Evolutionary conservation across 1,140 invertebrate species (phyloP).

Genomic region (Acromyrmex heyeri): DNA sequence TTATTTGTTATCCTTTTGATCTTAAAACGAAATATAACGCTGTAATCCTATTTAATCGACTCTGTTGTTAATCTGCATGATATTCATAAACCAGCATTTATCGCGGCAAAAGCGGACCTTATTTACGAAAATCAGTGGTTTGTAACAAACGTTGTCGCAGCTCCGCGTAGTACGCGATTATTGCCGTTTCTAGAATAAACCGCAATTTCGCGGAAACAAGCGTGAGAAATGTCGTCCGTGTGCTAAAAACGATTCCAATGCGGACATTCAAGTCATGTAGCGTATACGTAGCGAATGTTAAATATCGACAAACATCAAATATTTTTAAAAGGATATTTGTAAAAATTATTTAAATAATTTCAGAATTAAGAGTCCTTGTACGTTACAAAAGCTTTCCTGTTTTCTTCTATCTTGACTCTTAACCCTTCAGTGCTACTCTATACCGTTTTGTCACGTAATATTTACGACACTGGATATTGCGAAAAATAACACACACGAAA

Average conservation of each 20-base stretch:
- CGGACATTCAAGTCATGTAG: not conserved
- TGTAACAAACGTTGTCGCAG: not conserved
- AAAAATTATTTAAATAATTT: not conserved
- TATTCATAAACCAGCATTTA: not conserved
- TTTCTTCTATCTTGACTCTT: too few species aligned
- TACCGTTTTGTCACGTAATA: too few species aligned
- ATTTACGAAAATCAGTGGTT: not conserved
- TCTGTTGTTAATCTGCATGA: not conserved
- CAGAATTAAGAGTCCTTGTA: not conserved
- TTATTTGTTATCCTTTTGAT: constrained; percentile 31
- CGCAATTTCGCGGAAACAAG: constrained; percentile 3
- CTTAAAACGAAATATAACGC: constrained; percentile 31
- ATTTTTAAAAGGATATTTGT: not conserved
- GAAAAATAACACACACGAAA: too few species aligned
- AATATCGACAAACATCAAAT: not conserved
- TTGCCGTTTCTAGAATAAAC: not conserved
- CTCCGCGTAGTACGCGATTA: not conserved
- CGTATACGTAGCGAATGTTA: not conserved
- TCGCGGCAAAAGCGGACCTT: not conserved
- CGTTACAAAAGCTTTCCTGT: too few species aligned
- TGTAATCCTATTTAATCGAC: not conserved
- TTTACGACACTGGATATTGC: too few species aligned
- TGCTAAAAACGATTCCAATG: not conserved
- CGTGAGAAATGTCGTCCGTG: not conserved
- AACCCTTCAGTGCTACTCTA: too few species aligned